Base-by-base conservation (phyloP, 2,113 vertebrate genomes). In the Holacanthus passer region DNA sequence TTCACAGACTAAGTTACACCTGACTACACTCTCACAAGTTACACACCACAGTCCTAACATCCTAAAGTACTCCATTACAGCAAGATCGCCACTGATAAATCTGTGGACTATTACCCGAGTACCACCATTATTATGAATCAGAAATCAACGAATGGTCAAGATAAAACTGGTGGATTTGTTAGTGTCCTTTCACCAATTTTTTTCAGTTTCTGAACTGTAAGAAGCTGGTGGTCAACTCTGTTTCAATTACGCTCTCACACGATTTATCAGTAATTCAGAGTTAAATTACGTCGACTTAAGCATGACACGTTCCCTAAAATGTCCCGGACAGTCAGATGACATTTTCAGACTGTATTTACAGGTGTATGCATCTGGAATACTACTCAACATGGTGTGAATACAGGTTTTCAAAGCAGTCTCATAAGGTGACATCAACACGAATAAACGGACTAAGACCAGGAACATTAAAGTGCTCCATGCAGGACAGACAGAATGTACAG, bases 401-500 rank as follows among this genome's bases (percentile, higher is more conserved):
- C 77, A 81, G 74, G 66, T 87, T 78, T 76, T 80, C 32, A 78
- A 83, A 90, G 85, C 87, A 85, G 88, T 83, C 79, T 39, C 76
- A 90, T 81, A 85, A 73, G 71, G 70, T 91, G 90, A 87, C 89
- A 82, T 89, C 88, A 85, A 81, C 85, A 92, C 88, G 50, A 86
- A 90, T 73, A 88, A 90, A 91, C 82, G 87, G 86, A 90, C 74
- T 87, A 86, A 89, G 84, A 93, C 82, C 83, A 88, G 86, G 89
- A 93, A 92, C 93, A 92, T 92, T 95, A 94, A 95, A 94, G 94
- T 93, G 94, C 94, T 94, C 93, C 92, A 95, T 95, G 94, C 95
- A 94, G 93, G 92, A 92, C 91, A 88, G 88, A 94, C 91, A 73
- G 81, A 90, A 93, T 92, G 89, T 91, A 91, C 90, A 93, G 59